phyloP scores from a whole-genome alignment of 2,888 invertebrate genomes.

The Pinctada fucata region DNA sequence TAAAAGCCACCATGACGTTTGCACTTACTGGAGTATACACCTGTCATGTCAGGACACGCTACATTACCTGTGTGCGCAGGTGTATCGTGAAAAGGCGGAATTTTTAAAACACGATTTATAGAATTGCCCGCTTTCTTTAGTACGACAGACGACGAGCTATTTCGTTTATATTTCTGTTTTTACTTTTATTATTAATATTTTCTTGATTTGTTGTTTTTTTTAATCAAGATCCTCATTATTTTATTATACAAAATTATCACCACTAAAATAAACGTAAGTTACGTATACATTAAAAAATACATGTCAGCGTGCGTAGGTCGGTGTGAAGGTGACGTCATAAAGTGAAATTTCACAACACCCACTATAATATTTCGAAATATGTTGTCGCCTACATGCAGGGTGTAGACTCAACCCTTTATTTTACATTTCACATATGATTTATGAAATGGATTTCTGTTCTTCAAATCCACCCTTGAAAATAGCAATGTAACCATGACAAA shows the following conservation, averaged over 20 bases:
- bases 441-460: not conserved
- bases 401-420: constrained; percentile 1
- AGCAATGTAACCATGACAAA: constrained; percentile 7
- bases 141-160: not conserved
- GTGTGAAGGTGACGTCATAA: constrained; percentile 3
- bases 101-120: constrained; percentile 1
- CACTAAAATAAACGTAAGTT: too few species aligned
- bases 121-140: constrained; percentile 5
- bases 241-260: not conserved
- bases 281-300: constrained; percentile 12
- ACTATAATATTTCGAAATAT: not conserved
- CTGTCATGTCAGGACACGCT: constrained; percentile 11
- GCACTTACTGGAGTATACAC: constrained; percentile 4
- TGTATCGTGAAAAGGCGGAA: constrained; percentile 8
- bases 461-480: constrained; percentile 12
- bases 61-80: not conserved
- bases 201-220: constrained; percentile 13
- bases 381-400: not conserved
- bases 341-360: constrained; percentile 4
- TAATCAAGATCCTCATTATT: constrained; percentile 4
- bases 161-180: not conserved
- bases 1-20: constrained; percentile 12
- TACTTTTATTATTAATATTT: not conserved
- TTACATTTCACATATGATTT: constrained; percentile 7
- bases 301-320: constrained; percentile 6